Percentiles rank a stretch among this genome's conserved stretches.
Evolutionary conservation across 2,113 vertebrate genomes (phyloP).

Genomic region (Blennius ocellaris): DNA sequence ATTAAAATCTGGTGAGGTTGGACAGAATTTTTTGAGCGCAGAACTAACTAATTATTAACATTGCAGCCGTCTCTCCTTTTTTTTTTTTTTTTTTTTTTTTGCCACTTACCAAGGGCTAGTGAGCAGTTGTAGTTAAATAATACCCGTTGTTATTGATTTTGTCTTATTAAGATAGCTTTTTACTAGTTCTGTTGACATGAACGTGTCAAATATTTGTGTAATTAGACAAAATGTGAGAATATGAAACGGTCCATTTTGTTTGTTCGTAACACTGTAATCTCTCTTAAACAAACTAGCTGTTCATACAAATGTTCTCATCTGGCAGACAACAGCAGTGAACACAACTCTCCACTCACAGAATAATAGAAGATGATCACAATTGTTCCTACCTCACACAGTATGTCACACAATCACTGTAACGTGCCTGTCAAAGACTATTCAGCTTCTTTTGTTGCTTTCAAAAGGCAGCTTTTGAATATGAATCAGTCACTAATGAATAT

Average conservation of each 20-base stretch:
- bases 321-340: slow-evolving; percentile 39
- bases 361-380: slow-evolving; percentile 64
- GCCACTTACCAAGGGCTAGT: slow-evolving; percentile 60
- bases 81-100: slow-evolving; percentile 32
- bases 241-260: slow-evolving; percentile 30
- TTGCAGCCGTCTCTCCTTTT: slow-evolving; percentile 52
- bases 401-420: slow-evolving; percentile 57
- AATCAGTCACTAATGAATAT: slow-evolving; percentile 77
- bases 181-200: slow-evolving; percentile 36
- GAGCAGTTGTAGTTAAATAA: slow-evolving; percentile 75
- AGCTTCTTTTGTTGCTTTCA: slow-evolving; percentile 62
- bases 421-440: slow-evolving; percentile 61
- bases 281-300: slow-evolving; percentile 24
- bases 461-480: slow-evolving; percentile 69
- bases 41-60: slow-evolving; percentile 82
- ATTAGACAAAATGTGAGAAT: neutral
- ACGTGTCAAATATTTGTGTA: slow-evolving; percentile 8
- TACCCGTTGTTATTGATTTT: slow-evolving; percentile 73
- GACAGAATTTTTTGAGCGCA: slow-evolving; percentile 71
- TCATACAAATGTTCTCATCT: slow-evolving; percentile 23
- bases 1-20: slow-evolving; percentile 84
- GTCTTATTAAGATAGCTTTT: slow-evolving; percentile 25
- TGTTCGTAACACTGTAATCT: slow-evolving; percentile 21
- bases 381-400: slow-evolving; percentile 57
- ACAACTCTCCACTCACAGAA: slow-evolving; percentile 47